Evolutionary conservation across 2,797 vertebrate genomes (phyloP), one percentile per base, ranked within the genome.

Genomic region (Aplochiton taeniatus): DNA sequence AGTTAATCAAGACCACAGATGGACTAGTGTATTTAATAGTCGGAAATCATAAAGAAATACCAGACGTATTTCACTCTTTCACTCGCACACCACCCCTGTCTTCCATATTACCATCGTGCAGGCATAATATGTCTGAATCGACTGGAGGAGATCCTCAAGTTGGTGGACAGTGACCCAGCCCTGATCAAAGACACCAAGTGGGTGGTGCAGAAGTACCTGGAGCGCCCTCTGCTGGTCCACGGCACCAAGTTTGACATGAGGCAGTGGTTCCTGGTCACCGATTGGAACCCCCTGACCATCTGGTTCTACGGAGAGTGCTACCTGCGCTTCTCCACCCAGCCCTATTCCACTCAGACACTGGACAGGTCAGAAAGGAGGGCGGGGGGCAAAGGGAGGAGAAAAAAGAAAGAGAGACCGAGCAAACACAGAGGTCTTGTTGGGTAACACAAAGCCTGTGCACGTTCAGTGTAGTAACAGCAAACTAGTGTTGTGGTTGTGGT

Each of bases 161-260:
- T 94, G 77, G 89, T 87, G 1, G 78, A 81, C 8, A 56, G 81
- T 11, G 49, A 81, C 9, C 58, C 80, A 1, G n/a, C 74, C 67
- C 43, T 79, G 1, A 75, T 73, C 4, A 89, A 74, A 63, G 88
- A 82, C 0, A 89, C 88, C 52, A 90, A 92, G 65, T 94, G 92
- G 93, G 91, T 94, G 60, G 93, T 94, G 11, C 94, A 95, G 85
- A 95, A 95, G 77, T 95, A 95, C 10, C 79, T 95, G 0, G 94
- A 95, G 83, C 84, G 87, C 10, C 94, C 89, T 0, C 82, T 95
- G 58, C 92, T 94, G 54, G 85, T 95, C 74, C 91, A 92, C 0
- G 86, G 83, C 66, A 95, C 93, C 75, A 95, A 95, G 71, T 94
- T 95, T 0, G 94, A 95, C 64, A 68, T 95, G 72, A 90, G 94